These are phyloP conservation scores for Piscicola geometra DNA, from an alignment of 2,888 invertebrate species.

Conservation along the genomic window DNA sequence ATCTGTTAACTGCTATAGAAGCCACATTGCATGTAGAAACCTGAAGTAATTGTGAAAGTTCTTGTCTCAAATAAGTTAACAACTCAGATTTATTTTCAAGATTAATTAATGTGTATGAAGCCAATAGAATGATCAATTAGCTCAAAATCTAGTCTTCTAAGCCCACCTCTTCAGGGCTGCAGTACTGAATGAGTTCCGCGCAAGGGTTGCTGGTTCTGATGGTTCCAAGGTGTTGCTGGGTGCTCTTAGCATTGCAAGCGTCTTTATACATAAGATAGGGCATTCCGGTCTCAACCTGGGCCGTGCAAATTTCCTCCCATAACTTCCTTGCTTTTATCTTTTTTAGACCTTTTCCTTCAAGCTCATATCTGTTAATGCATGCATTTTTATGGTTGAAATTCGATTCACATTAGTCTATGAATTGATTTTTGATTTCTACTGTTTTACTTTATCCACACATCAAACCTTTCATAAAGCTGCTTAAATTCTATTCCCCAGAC, in stretches of 20 bases:
- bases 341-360: constrained; percentile 54
- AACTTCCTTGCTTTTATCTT: constrained; percentile 74
- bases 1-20: constrained; percentile 91
- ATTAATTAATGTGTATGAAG: no score
- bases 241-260: constrained; percentile 90
- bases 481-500: constrained; percentile 94
- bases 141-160: no score
- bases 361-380: constrained; percentile 69
- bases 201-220: constrained; percentile 96
- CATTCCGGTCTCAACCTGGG: constrained; percentile 94
- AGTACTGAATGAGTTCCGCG: constrained; percentile 94
- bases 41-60: no score
- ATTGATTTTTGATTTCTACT: no score
- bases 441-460: no score
- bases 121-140: no score
- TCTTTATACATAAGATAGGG: constrained; percentile 83
- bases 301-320: constrained; percentile 86
- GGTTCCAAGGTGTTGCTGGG: constrained; percentile 95
- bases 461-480: constrained; percentile 69
- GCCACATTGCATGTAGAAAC: constrained; percentile 95
- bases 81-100: no score
- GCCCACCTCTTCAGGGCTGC: constrained; percentile 75
- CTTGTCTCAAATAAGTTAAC: no score
- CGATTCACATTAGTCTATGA: no score
- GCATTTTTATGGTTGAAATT: no score